phyloP scores from a whole-genome alignment of 2,888 invertebrate genomes.

The Oscheius myriophilus region DNA sequence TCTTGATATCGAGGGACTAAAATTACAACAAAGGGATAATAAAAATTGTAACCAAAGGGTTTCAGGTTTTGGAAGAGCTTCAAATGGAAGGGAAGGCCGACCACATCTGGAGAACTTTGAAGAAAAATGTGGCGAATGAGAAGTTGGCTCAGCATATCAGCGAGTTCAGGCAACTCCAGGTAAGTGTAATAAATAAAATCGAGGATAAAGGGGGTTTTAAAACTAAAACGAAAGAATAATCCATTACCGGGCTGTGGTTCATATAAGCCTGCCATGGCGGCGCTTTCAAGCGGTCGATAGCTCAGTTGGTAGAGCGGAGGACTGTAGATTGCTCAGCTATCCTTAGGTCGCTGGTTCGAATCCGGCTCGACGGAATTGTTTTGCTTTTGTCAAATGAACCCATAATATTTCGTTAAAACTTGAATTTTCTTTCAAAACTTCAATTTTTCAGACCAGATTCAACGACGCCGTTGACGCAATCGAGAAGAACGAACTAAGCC shows the following conservation, averaged over 20 bases:
- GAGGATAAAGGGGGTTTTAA: not conserved
- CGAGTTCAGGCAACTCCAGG: constrained; percentile 65
- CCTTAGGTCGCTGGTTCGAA: constrained; percentile 53
- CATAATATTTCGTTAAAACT: not conserved
- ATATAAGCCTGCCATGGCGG: too few species aligned
- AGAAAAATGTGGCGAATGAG: constrained; percentile 62
- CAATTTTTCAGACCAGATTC: constrained; percentile 51
- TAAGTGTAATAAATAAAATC: constrained; percentile 24
- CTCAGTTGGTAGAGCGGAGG: constrained; percentile 50
- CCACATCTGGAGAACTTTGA: constrained; percentile 63
- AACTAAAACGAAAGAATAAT: not conserved
- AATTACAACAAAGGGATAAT: not conserved
- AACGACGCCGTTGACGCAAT: constrained; percentile 57
- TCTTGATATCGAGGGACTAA: too few species aligned
- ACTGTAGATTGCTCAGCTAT: constrained; percentile 36
- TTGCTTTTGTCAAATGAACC: constrained; percentile 4
- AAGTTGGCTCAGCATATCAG: constrained; percentile 58
- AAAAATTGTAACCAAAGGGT: not conserved
- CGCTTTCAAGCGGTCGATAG: constrained; percentile 32
- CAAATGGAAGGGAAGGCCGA: constrained; percentile 67
- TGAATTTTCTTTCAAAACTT: not conserved
- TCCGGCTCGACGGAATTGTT: constrained; percentile 43
- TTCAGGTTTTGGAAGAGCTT: constrained; percentile 57
- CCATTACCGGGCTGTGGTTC: too few species aligned
- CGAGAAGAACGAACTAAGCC: constrained; percentile 60